Percentiles rank a stretch among this genome's conserved stretches.
Conservation (phyloP, 2,797 vertebrate genomes). For the Pangasius krempfi region DNA sequence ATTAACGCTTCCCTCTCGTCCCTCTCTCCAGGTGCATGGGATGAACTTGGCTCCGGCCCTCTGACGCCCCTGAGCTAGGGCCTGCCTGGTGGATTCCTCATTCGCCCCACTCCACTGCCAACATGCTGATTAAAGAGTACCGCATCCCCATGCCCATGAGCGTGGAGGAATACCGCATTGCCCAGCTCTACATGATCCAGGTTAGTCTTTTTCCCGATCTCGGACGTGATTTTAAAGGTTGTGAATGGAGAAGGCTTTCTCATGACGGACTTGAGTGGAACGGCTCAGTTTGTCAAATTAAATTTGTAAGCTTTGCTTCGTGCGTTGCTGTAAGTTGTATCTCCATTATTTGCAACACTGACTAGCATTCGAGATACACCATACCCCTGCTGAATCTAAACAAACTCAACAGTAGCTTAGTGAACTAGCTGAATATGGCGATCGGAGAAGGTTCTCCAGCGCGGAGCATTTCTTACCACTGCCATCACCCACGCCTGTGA, state of each 20-base stretch:
- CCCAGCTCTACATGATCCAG: slow-evolving; percentile 99
- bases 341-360: not conserved
- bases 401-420: not conserved
- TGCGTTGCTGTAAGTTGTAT: not conserved
- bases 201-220: slow-evolving; percentile 12
- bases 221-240: not conserved
- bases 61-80: slow-evolving; percentile 61
- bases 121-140: slow-evolving; percentile 88
- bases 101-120: slow-evolving; percentile 66
- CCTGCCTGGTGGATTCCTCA: slow-evolving; percentile 46
- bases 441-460: not conserved
- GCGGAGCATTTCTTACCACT: not conserved
- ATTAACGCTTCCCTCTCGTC: not conserved
- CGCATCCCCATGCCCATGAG: slow-evolving; percentile 88
- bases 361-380: not conserved
- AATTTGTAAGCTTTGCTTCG: not conserved
- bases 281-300: not conserved
- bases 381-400: not conserved
- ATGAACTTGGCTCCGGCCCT: slow-evolving; percentile 56
- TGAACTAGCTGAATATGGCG: not conserved
- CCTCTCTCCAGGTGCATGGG: slow-evolving; percentile 60
- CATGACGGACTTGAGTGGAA: not conserved
- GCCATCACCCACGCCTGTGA: too few relatives aligned
- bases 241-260: not conserved
- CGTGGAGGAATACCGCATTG: slow-evolving; percentile 98